Percentiles rank a stretch among this genome's conserved stretches.
Conservation (phyloP, 2,888 invertebrate genomes). For the Orgyia antiqua region DNA sequence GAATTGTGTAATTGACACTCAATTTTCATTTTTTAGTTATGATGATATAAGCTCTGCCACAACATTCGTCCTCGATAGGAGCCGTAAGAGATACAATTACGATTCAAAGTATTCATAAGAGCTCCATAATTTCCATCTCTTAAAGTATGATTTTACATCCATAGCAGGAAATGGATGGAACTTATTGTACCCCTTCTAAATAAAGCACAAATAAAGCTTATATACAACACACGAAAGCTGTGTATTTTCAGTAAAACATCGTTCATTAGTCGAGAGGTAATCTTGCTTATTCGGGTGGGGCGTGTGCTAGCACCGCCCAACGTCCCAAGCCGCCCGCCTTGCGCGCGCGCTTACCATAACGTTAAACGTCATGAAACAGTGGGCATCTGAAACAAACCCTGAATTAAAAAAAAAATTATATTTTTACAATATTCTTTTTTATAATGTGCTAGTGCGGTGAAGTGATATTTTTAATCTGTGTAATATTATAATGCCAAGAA, state of each 20-base stretch:
- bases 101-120: no score
- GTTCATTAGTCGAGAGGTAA: slow-evolving; percentile 45
- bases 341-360: slow-evolving; percentile 51
- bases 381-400: slow-evolving; percentile 30
- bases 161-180: no score
- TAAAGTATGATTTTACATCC: no score
- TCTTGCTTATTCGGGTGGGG: slow-evolving; percentile 57
- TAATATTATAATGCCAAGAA: slow-evolving; percentile 59
- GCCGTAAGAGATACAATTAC: no score
- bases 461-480: slow-evolving; percentile 33
- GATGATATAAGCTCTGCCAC: no score
- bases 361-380: slow-evolving; percentile 39
- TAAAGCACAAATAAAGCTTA: no score
- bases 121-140: no score
- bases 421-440: not conserved
- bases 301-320: slow-evolving; percentile 60
- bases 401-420: slow-evolving; percentile 7
- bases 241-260: slow-evolving; percentile 28
- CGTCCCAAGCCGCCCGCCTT: slow-evolving; percentile 58
- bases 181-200: no score
- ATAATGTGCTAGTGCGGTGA: slow-evolving; percentile 26
- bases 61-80: no score
- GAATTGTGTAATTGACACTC: no score
- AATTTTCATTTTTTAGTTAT: no score
- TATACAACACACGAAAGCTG: no score